Conservation (phyloP, 2,113 vertebrate species). For the Oncorhynchus tshawytscha region DNA sequence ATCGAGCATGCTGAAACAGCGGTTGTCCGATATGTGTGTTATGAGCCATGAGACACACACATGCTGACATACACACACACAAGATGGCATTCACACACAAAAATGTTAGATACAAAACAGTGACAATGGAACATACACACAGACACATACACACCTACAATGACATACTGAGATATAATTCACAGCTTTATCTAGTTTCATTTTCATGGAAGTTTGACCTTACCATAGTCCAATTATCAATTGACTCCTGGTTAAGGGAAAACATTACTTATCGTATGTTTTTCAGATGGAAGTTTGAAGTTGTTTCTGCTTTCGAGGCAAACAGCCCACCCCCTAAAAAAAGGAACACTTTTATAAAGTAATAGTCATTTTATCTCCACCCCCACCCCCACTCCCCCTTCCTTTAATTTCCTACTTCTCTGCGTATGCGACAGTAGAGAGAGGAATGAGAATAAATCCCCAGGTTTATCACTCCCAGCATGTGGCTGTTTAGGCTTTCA, state of each 20-base stretch:
- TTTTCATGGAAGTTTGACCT: too few relatives aligned
- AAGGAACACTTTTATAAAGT: constrained; percentile 25
- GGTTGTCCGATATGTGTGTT: background rate
- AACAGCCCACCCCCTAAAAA: background rate
- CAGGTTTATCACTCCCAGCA: constrained; percentile 57
- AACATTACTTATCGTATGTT: background rate
- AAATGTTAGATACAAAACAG: background rate
- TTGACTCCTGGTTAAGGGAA: too few relatives aligned
- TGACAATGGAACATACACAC: background rate
- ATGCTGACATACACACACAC: background rate
- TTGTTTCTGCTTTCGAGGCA: constrained; percentile 1
- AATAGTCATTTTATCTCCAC: constrained; percentile 41
- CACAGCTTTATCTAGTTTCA: too few relatives aligned
- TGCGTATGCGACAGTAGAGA: constrained; percentile 27
- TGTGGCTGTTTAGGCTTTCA: constrained; percentile 52
- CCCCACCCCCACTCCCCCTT: constrained; percentile 7
- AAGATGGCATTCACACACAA: background rate
- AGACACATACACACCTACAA: background rate
- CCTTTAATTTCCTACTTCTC: constrained; percentile 1
- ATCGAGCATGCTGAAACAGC: constrained; percentile 12
- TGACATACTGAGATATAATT: background rate
- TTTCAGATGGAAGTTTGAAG: background rate
- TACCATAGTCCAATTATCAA: too few relatives aligned
- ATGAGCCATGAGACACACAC: background rate
- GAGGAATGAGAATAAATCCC: constrained; percentile 55